These are phyloP conservation scores for Margarornis squamiger DNA, from an alignment of 2,797 vertebrate genomes.

Conservation along the genomic window DNA sequence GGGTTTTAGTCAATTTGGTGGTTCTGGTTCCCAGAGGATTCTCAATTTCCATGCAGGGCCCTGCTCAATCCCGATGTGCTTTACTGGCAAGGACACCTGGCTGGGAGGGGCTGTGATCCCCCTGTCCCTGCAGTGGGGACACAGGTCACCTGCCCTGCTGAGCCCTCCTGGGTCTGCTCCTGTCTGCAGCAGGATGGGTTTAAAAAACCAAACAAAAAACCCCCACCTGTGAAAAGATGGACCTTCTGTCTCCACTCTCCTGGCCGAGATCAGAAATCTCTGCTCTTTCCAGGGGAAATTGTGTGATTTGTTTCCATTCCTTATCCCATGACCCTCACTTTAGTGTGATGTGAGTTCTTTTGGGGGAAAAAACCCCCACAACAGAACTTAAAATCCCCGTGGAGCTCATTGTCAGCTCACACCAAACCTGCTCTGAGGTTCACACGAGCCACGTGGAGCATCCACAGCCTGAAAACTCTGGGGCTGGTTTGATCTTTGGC, in stretches of 20 bases:
- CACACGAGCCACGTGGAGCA: accelerated
- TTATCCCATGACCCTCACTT: not conserved
- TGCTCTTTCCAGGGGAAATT: not conserved
- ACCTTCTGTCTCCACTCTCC: not conserved
- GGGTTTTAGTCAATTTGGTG: not conserved
- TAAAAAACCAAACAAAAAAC: not conserved
- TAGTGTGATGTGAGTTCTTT: accelerated
- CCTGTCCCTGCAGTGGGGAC: not conserved
- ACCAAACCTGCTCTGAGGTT: not conserved
- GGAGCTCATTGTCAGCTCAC: not conserved
- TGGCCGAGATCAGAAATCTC: not conserved
- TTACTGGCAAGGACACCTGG: accelerated
- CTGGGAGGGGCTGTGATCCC: no score
- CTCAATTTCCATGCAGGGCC: accelerated
- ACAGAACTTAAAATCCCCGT: accelerated
- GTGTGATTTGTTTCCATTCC: not conserved
- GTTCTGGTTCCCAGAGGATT: not conserved
- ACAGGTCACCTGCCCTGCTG: not conserved
- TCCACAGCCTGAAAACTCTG: accelerated
- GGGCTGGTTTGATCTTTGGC: accelerated
- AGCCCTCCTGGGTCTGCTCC: not conserved
- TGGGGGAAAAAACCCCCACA: accelerated
- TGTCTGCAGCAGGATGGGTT: not conserved
- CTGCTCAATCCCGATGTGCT: accelerated
- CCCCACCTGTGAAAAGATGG: accelerated